Conservation (phyloP, 1,140 invertebrate genomes). For the Bombyx mori region DNA sequence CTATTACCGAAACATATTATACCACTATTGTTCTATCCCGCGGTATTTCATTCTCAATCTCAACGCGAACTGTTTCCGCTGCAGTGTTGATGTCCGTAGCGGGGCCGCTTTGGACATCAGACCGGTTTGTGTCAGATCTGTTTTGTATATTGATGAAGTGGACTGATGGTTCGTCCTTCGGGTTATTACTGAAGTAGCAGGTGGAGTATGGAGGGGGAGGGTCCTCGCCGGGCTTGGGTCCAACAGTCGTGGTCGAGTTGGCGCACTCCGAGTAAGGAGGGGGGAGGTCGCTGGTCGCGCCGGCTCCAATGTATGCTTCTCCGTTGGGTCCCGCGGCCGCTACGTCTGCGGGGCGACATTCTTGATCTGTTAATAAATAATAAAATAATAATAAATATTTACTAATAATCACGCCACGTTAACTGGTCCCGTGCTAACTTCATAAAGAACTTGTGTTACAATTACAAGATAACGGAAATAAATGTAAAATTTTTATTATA, state of each 20-base stretch:
- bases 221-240: conserved; percentile 9
- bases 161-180: conserved; percentile 31
- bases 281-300: conserved; percentile 21
- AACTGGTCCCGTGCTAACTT: no score
- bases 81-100: neutral
- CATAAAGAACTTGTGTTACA: no score
- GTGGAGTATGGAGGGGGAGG: conserved; percentile 49
- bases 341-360: neutral
- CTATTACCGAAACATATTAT: neutral
- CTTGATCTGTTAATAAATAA: neutral
- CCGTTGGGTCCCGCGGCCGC: neutral
- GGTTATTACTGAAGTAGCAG: conserved; percentile 33
- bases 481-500: no score
- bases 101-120: neutral
- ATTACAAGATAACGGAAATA: no score
- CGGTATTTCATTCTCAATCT: neutral
- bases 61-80: neutral
- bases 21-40: neutral
- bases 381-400: no score
- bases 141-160: conserved; percentile 13
- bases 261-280: conserved; percentile 43
- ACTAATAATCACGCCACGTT: no score
- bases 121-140: neutral
- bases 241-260: neutral
- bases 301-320: neutral